A percentile compares a stretch with the other conserved stretches of the same genome.
Conservation (phyloP, 2,113 vertebrate species). For the Amazona guildingii region DNA sequence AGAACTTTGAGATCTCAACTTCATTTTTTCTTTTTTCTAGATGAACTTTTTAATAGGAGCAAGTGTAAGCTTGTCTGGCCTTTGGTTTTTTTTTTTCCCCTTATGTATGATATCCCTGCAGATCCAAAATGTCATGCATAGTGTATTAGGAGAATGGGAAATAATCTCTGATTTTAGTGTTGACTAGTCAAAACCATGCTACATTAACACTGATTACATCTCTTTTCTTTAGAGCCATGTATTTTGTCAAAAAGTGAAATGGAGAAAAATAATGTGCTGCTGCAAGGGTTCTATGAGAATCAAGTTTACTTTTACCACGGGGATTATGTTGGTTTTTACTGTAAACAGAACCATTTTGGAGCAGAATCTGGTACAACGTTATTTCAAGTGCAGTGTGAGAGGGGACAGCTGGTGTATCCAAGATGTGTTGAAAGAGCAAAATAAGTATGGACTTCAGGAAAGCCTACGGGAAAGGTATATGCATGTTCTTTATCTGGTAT, state of each 20-base stretch:
- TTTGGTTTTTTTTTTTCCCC: not conserved
- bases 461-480: not conserved
- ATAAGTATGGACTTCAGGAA: slow-evolving; percentile 49
- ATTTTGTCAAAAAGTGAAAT: slow-evolving; percentile 71
- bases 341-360: slow-evolving; percentile 44
- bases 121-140: not conserved
- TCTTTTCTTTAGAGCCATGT: slow-evolving; percentile 72
- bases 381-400: slow-evolving; percentile 71
- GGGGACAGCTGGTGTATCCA: slow-evolving; percentile 68
- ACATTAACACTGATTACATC: not conserved
- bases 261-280: slow-evolving; percentile 72
- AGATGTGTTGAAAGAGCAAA: slow-evolving; percentile 47
- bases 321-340: slow-evolving; percentile 75
- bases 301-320: slow-evolving; percentile 73
- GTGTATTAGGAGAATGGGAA: not conserved
- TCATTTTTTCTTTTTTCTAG: not conserved
- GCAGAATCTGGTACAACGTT: slow-evolving; percentile 27
- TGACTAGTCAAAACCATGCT: not conserved
- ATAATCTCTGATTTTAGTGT: not conserved
- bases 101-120: not conserved
- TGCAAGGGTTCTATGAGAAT: slow-evolving; percentile 69
- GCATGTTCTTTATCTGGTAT: not conserved
- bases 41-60: not conserved
- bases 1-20: not conserved
- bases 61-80: not conserved